Percentiles rank a stretch among this genome's conserved stretches.
These are phyloP conservation scores for Drosophila nebulosa DNA, from an alignment of 1,140 invertebrate species.

Conservation along the genomic window DNA sequence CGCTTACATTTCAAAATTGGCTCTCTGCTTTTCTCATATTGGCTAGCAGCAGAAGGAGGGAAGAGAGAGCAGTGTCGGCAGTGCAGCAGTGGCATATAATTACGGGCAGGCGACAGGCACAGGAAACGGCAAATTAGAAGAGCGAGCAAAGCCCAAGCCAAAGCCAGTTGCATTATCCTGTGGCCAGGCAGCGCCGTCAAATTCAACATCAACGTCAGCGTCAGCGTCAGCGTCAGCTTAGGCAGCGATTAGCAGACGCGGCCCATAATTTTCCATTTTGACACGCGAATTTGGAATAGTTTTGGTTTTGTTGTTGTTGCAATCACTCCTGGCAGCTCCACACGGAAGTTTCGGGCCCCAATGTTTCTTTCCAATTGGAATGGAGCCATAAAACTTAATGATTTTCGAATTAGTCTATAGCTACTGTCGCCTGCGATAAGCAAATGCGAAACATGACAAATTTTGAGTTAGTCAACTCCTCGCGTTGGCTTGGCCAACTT, in stretches of 20 bases:
- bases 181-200: conserved; percentile 19
- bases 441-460: conserved; percentile 38
- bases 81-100: conserved; percentile 30
- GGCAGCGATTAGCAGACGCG: conserved; percentile 37
- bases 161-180: conserved; percentile 62
- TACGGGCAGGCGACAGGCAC: conserved; percentile 51
- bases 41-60: neutral
- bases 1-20: conserved; percentile 50
- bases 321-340: neutral
- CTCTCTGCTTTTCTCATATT: conserved; percentile 42
- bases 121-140: conserved; percentile 72
- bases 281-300: conserved; percentile 40
- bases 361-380: conserved; percentile 51
- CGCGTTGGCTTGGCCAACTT: neutral
- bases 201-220: conserved; percentile 13
- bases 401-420: conserved; percentile 56
- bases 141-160: neutral
- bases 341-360: conserved; percentile 8
- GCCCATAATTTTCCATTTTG: conserved; percentile 54
- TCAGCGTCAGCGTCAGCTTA: conserved; percentile 23
- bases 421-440: conserved; percentile 29
- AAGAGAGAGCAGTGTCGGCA: neutral
- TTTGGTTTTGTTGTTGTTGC: neutral
- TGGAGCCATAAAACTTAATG: conserved; percentile 65
- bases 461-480: conserved; percentile 9